phyloP scores from a whole-genome alignment of 1,140 invertebrate species.

The Pseudomyrmex gracilis region DNA sequence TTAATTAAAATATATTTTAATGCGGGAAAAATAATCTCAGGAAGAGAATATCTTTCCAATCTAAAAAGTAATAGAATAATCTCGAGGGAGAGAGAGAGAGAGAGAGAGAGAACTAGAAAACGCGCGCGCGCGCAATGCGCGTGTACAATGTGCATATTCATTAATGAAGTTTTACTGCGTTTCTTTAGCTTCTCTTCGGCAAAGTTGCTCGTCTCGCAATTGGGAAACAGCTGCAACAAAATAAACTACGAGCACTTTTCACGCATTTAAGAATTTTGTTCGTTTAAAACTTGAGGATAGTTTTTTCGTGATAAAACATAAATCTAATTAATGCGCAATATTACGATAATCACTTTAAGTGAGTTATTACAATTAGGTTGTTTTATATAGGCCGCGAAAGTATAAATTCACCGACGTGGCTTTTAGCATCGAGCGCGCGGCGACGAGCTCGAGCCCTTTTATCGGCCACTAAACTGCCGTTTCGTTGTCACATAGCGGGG shows the following conservation, averaged over 20 bases:
- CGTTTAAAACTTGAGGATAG: neutral
- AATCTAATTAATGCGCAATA: conserved; percentile 1
- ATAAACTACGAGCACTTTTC: conserved; percentile 21
- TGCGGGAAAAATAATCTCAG: neutral
- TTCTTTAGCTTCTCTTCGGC: neutral
- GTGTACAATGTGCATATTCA: neutral
- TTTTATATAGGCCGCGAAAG: neutral
- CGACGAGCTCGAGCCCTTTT: neutral
- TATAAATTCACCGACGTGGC: neutral
- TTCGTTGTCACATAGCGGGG: conserved; percentile 35
- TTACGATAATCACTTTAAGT: neutral
- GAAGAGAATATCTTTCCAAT: conserved; percentile 6
- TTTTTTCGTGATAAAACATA: neutral
- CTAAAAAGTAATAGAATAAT: neutral
- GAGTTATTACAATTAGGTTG: conserved; percentile 13
- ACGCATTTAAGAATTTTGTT: neutral
- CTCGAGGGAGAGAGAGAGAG: no score
- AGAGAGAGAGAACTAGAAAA: neutral
- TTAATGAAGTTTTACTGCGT: neutral
- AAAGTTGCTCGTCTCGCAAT: neutral
- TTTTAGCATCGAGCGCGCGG: neutral
- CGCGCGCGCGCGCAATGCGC: no score
- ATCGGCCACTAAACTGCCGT: neutral
- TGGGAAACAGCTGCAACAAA: neutral
- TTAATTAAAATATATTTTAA: conserved; percentile 20